Evolutionary conservation across 2,113 vertebrate genomes (phyloP).

Genomic region (Narcine bancroftii): DNA sequence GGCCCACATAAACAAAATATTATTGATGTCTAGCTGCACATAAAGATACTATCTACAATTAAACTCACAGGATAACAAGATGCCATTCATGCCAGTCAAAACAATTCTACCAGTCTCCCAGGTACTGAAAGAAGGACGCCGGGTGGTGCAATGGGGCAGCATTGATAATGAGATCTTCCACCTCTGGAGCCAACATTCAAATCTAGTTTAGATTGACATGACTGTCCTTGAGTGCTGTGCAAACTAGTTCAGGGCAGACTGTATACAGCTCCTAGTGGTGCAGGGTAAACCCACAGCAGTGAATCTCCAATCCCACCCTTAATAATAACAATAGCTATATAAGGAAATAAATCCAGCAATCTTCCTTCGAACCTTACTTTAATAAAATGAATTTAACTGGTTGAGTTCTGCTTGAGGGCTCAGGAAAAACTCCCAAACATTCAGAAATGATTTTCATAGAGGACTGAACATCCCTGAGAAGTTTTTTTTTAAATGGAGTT

Average conservation of each 20-base stretch:
- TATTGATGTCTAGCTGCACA: conserved; percentile 18
- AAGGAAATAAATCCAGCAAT: background rate
- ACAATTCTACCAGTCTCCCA: background rate
- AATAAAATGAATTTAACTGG: background rate
- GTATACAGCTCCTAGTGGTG: background rate
- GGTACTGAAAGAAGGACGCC: background rate
- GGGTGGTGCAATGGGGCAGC: background rate
- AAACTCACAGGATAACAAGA: background rate
- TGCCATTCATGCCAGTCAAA: background rate
- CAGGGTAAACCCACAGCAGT: background rate
- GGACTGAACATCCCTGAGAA: background rate
- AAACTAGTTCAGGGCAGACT: background rate
- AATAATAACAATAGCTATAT: background rate
- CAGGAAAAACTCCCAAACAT: too few species aligned
- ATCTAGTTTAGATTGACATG: background rate
- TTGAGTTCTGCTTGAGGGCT: background rate
- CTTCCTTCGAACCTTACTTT: background rate
- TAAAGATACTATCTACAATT: conserved; percentile 4
- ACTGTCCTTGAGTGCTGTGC: background rate
- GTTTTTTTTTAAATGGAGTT: background rate
- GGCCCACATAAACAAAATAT: background rate
- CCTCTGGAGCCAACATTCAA: background rate
- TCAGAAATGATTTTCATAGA: background rate
- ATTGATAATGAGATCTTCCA: too few species aligned
- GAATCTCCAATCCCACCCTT: background rate